phyloP scores from a whole-genome alignment of 2,888 invertebrate genomes.

The Nebria salina region DNA sequence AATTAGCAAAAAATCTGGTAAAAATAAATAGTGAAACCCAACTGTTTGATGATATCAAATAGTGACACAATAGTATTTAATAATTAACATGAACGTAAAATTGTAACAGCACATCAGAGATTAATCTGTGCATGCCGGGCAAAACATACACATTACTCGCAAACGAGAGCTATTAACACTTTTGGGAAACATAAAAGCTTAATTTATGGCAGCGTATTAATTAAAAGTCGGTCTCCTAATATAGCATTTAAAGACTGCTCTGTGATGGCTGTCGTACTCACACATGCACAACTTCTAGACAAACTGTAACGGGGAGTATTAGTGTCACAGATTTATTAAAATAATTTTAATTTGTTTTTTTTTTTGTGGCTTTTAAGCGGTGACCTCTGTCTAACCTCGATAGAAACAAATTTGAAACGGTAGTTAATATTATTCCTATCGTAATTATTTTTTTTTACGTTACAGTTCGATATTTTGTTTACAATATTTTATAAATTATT shows the following conservation, averaged over 20 bases:
- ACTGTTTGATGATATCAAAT: neutral
- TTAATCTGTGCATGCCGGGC: constrained; percentile 30
- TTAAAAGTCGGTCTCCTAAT: constrained; percentile 31
- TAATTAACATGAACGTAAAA: constrained; percentile 27
- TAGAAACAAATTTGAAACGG: neutral
- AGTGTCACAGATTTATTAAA: neutral
- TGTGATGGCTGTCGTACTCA: neutral
- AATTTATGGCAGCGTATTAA: constrained; percentile 39
- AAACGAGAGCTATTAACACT: constrained; percentile 36
- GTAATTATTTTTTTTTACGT: neutral
- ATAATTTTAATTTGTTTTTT: neutral
- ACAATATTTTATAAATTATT: neutral
- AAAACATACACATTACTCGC: constrained; percentile 19
- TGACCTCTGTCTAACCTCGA: neutral
- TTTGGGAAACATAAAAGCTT: constrained; percentile 44
- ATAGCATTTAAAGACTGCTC: neutral
- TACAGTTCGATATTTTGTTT: neutral
- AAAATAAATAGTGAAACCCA: neutral
- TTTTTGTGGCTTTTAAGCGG: neutral
- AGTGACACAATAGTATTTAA: constrained; percentile 9
- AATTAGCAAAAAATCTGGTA: too few species aligned
- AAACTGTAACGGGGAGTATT: neutral
- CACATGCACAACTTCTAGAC: neutral
- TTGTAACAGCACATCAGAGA: constrained; percentile 28
- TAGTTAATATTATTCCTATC: neutral